Conservation (phyloP, 1,140 invertebrate species). For the Plutomurus gul region DNA sequence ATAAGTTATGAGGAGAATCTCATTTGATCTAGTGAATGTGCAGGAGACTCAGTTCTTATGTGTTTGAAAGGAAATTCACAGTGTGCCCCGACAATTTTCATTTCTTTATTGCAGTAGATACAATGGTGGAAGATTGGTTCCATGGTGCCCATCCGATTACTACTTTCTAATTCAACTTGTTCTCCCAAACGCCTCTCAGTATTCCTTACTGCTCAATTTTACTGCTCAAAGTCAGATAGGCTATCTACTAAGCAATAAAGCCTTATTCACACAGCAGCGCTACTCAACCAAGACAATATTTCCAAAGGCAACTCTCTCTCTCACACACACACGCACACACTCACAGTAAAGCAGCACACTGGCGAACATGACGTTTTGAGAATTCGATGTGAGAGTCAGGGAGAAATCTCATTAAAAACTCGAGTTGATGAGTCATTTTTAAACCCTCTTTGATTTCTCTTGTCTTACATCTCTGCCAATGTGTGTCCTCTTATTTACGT, state of each 20-base stretch:
- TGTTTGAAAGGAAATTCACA: neutral
- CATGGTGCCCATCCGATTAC: constrained; percentile 1
- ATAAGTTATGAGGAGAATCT: neutral
- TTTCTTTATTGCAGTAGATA: neutral
- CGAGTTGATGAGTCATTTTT: constrained; percentile 3
- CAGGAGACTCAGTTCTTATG: neutral
- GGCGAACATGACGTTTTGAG: neutral
- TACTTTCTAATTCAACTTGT: constrained; percentile 12
- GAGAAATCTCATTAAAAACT: constrained; percentile 13
- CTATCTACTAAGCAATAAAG: neutral
- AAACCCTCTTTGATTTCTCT: neutral
- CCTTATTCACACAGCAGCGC: too few relatives aligned
- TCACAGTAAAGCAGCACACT: neutral
- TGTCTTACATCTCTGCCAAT: neutral
- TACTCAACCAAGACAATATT: too few relatives aligned
- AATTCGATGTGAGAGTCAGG: neutral
- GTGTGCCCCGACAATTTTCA: neutral
- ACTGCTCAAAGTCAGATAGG: neutral
- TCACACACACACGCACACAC: too few relatives aligned
- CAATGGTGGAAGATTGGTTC: neutral
- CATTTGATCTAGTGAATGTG: neutral
- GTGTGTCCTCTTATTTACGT: too few relatives aligned
- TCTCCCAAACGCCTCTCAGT: neutral
- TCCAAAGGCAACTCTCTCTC: too few relatives aligned
- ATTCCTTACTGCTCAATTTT: too few relatives aligned